A percentile compares a stretch with the other conserved stretches of the same genome.
phyloP scores from a whole-genome alignment of 1,140 invertebrate genomes.

The Macrobrachium nipponense region DNA sequence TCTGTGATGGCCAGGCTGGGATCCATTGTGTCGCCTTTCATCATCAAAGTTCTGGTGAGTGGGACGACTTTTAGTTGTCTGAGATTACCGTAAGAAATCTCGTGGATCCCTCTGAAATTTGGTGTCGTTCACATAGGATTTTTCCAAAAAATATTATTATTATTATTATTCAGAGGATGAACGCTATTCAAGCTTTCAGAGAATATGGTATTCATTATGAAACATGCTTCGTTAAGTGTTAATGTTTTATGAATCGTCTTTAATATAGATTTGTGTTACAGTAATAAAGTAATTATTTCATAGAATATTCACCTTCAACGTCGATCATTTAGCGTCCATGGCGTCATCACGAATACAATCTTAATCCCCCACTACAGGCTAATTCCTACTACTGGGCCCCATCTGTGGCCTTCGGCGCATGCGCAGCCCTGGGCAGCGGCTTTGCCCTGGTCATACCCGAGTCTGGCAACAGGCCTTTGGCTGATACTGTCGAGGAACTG shows the following conservation, averaged over 20 bases:
- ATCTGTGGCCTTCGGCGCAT: slow-evolving; percentile 45
- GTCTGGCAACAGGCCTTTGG: slow-evolving; percentile 27
- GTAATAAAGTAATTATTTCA: too few relatives aligned
- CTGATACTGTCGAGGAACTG: slow-evolving; percentile 42
- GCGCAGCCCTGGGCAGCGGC: slow-evolving; percentile 43
- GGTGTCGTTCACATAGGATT: background rate
- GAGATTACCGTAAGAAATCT: background rate
- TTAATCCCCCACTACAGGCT: slow-evolving; percentile 33
- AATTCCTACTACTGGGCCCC: slow-evolving; percentile 42
- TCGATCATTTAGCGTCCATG: background rate
- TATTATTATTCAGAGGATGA: too few relatives aligned
- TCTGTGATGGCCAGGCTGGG: slow-evolving; percentile 66
- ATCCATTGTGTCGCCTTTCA: slow-evolving; percentile 67
- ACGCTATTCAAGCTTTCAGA: too few relatives aligned
- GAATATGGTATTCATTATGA: too few relatives aligned
- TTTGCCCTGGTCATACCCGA: slow-evolving; percentile 43
- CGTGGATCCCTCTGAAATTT: too few relatives aligned
- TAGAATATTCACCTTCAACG: background rate
- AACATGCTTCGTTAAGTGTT: too few relatives aligned
- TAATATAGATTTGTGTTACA: too few relatives aligned
- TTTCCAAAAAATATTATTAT: too few relatives aligned
- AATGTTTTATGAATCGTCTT: background rate
- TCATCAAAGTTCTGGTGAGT: slow-evolving; percentile 68
- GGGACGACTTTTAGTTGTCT: background rate
- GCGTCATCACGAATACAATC: background rate